Evolutionary conservation across 2,888 invertebrate species (phyloP).

Genomic region (Poecilobothrus nobilitatus): DNA sequence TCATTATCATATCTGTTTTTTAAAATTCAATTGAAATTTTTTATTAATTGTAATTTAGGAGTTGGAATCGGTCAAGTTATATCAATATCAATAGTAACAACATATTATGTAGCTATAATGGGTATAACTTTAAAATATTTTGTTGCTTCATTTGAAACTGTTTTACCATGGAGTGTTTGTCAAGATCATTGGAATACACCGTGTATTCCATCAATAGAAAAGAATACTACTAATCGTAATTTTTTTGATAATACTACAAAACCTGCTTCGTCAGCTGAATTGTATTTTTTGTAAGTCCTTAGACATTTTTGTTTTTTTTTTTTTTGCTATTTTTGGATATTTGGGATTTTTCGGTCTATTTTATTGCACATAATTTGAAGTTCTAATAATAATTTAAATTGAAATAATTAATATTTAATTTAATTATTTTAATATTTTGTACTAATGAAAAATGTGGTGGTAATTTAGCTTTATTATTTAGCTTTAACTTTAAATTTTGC

Average conservation of each 20-base stretch:
- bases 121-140: conserved; percentile 56
- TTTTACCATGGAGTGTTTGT: conserved; percentile 57
- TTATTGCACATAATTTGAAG: too few relatives aligned
- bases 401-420: too few relatives aligned
- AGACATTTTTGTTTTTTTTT: conserved; percentile 15
- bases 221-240: conserved; percentile 25
- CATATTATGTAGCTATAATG: conserved; percentile 61
- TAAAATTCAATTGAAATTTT: too few relatives aligned
- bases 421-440: too few relatives aligned
- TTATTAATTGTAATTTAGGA: conserved; percentile 44
- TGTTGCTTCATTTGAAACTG: conserved; percentile 51
- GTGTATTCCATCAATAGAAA: conserved; percentile 41
- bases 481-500: too few relatives aligned
- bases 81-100: conserved; percentile 50
- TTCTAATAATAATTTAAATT: too few relatives aligned
- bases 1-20: too few relatives aligned
- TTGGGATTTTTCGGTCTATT: too few relatives aligned
- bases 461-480: too few relatives aligned
- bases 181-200: conserved; percentile 46
- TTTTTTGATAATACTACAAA: conserved; percentile 19
- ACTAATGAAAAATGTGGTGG: too few relatives aligned
- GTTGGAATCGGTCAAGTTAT: conserved; percentile 51
- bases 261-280: conserved; percentile 39
- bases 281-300: conserved; percentile 46
- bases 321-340: too few relatives aligned